These are phyloP conservation scores for Regulus satrapa DNA, from an alignment of 2,113 vertebrate species.

Conservation along the genomic window DNA sequence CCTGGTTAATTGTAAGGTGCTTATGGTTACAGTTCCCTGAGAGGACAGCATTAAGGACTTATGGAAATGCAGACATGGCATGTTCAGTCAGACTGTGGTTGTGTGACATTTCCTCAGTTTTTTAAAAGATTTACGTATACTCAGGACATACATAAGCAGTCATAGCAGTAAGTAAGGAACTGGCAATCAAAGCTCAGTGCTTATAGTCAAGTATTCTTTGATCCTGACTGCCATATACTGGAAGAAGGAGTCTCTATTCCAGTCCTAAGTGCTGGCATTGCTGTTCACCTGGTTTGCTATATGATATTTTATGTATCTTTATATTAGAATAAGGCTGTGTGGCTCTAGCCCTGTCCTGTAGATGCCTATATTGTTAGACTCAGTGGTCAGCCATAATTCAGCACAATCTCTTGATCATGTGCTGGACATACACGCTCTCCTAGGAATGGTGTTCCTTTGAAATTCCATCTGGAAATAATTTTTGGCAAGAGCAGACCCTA, in stretches of 20 bases:
- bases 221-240: not conserved
- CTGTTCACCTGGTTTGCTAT: not conserved
- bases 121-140: not conserved
- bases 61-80: not conserved
- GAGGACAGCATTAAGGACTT: not conserved
- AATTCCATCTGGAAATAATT: not conserved
- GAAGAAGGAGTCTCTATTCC: not conserved
- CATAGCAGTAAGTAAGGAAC: not conserved
- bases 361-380: not conserved
- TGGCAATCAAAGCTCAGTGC: not conserved
- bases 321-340: not conserved
- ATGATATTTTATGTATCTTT: not conserved
- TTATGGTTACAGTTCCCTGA: not conserved
- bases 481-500: not conserved
- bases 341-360: not conserved
- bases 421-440: fast-evolving
- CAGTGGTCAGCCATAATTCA: not conserved
- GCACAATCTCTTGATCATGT: not conserved
- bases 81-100: not conserved
- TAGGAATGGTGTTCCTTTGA: not conserved
- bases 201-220: not conserved
- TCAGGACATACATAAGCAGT: not conserved
- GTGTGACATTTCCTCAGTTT: not conserved
- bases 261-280: not conserved
- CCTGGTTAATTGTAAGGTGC: not conserved